Evolutionary conservation across 2,113 vertebrate genomes (phyloP).

Genomic region (Perca schrenkii): DNA sequence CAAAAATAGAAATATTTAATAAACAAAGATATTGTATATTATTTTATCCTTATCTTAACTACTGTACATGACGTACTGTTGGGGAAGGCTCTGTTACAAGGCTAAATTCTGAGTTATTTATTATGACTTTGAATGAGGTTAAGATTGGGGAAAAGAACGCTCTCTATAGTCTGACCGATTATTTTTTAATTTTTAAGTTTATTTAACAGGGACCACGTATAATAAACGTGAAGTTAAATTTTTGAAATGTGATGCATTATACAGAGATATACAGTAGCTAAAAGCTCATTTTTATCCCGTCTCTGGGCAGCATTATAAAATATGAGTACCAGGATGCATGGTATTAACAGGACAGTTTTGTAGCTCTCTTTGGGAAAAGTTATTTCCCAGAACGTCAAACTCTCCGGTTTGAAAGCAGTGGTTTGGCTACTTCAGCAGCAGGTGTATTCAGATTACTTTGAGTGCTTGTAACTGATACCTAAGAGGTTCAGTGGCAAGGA

Average conservation of each 20-base stretch:
- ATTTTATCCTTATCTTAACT: neutral
- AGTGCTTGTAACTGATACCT: neutral
- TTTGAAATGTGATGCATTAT: no score
- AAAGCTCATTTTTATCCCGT: no score
- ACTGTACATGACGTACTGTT: neutral
- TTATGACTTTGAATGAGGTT: neutral
- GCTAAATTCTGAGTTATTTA: neutral
- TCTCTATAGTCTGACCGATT: neutral
- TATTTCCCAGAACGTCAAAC: neutral
- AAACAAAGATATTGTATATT: neutral
- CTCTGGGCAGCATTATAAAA: no score
- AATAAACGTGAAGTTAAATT: no score
- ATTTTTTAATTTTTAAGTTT: no score
- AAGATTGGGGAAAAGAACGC: neutral
- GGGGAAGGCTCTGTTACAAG: no score
- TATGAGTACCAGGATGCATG: no score
- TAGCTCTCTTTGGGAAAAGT: neutral
- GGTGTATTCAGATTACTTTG: neutral
- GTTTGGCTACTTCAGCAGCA: neutral
- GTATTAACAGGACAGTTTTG: no score
- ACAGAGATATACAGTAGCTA: no score
- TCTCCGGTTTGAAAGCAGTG: neutral
- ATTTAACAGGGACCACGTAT: no score
- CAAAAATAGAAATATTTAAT: neutral
- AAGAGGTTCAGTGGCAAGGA: slow-evolving; percentile 37